A percentile compares a stretch with the other conserved stretches of the same genome.
These are phyloP conservation scores for Psophia crepitans DNA, from an alignment of 2,113 vertebrate genomes.

Conservation along the genomic window DNA sequence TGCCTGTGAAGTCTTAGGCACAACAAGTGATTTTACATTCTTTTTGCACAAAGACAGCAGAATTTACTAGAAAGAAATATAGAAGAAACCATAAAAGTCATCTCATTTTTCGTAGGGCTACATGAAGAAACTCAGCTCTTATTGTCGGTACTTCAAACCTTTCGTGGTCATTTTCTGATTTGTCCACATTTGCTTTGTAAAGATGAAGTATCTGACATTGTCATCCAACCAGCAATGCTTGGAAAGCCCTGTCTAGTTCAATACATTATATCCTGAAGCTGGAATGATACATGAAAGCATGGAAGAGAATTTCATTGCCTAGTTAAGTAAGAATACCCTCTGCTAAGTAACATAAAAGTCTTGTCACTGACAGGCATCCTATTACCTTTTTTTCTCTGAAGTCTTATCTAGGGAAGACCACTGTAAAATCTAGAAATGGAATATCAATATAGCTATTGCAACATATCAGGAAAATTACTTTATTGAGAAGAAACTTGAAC, in stretches of 20 bases:
- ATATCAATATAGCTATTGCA: neutral
- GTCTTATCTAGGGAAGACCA: neutral
- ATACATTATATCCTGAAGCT: neutral
- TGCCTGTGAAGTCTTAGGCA: neutral
- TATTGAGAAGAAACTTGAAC: too few species aligned
- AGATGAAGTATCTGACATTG: neutral
- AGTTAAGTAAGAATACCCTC: neutral
- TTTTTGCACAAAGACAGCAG: neutral
- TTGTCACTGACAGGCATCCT: neutral
- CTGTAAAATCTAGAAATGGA: neutral
- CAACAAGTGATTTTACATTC: neutral
- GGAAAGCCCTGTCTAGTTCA: neutral
- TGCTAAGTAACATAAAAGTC: neutral
- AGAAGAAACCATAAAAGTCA: neutral
- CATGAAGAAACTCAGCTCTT: neutral
- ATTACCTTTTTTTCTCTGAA: neutral
- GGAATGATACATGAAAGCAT: neutral
- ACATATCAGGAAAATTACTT: neutral
- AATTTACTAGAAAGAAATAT: neutral
- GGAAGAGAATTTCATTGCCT: neutral
- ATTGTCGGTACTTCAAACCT: neutral
- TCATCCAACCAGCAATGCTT: neutral
- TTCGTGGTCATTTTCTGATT: neutral
- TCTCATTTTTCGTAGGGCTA: neutral
- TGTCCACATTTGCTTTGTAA: neutral